These are phyloP conservation scores for Oplegnathus fasciatus DNA, from an alignment of 2,113 vertebrate species.

Conservation along the genomic window DNA sequence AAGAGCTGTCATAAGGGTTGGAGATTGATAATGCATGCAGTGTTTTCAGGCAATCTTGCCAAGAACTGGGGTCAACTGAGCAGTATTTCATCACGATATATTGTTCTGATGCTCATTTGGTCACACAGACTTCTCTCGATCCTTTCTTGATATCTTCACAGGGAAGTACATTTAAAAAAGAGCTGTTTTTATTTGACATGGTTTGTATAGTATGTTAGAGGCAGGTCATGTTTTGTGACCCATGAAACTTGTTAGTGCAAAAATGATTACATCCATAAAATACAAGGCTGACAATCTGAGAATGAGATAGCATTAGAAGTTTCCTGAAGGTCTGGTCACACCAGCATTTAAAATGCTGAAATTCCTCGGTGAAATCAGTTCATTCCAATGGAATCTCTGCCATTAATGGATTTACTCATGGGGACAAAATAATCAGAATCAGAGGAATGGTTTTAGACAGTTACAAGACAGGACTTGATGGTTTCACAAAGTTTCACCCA, in stretches of 20 bases:
- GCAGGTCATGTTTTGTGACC: background rate
- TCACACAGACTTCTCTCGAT: background rate
- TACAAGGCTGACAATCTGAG: background rate
- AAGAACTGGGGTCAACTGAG: slow-evolving; percentile 7
- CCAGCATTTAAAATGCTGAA: background rate
- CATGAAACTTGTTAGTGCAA: background rate
- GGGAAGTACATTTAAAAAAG: background rate
- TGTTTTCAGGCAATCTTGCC: slow-evolving; percentile 12
- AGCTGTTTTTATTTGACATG: background rate
- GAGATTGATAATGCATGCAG: slow-evolving; percentile 22
- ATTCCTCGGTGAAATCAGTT: background rate
- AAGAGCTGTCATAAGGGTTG: slow-evolving; percentile 25
- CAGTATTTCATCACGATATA: slow-evolving; percentile 12
- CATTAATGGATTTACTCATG: background rate
- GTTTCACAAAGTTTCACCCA: background rate
- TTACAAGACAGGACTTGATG: background rate
- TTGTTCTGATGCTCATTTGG: background rate
- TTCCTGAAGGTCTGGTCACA: no score
- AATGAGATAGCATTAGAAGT: background rate
- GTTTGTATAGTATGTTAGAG: background rate
- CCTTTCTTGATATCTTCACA: background rate
- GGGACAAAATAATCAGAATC: background rate
- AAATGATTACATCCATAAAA: background rate
- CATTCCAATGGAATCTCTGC: background rate
- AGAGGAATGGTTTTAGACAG: background rate